phyloP scores from a whole-genome alignment of 2,797 vertebrate genomes.

The Myripristis jacobus region DNA sequence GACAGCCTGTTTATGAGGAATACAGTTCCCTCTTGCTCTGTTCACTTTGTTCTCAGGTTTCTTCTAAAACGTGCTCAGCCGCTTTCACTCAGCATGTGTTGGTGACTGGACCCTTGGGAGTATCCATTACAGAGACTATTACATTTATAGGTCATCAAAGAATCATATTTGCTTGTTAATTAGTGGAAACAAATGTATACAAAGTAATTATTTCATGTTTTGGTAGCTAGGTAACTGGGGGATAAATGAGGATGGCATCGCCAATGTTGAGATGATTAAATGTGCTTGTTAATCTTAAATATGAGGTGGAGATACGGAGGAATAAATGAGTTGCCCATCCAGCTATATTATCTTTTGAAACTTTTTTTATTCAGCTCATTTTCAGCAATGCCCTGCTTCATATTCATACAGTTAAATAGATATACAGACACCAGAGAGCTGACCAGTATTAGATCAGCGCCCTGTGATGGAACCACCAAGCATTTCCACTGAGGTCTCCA shows the following conservation, averaged over 20 bases:
- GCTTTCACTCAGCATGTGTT: conserved; percentile 19
- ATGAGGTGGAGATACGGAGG: too few species aligned
- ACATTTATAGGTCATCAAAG: conserved; percentile 27
- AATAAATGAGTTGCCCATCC: too few species aligned
- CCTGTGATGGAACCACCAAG: not conserved
- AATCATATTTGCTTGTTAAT: not conserved
- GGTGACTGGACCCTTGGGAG: not conserved
- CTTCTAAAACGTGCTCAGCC: conserved; percentile 20
- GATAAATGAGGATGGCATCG: too few species aligned
- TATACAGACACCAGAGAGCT: too few species aligned
- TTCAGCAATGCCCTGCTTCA: conserved; percentile 2
- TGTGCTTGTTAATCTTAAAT: too few species aligned
- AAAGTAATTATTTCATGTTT: not conserved
- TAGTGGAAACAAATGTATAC: not conserved
- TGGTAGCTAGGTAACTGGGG: not conserved
- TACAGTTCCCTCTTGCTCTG: conserved; percentile 9
- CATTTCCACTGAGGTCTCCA: not conserved
- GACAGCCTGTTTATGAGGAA: conserved; percentile 25
- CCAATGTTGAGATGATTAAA: too few species aligned
- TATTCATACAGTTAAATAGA: not conserved
- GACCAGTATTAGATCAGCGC: not conserved
- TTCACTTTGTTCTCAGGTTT: conserved; percentile 32
- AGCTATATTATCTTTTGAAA: too few species aligned
- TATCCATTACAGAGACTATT: not conserved
- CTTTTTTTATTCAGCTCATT: not conserved